These are phyloP conservation scores for Camponotus floridanus DNA, from an alignment of 1,140 invertebrate genomes.

Conservation along the genomic window DNA sequence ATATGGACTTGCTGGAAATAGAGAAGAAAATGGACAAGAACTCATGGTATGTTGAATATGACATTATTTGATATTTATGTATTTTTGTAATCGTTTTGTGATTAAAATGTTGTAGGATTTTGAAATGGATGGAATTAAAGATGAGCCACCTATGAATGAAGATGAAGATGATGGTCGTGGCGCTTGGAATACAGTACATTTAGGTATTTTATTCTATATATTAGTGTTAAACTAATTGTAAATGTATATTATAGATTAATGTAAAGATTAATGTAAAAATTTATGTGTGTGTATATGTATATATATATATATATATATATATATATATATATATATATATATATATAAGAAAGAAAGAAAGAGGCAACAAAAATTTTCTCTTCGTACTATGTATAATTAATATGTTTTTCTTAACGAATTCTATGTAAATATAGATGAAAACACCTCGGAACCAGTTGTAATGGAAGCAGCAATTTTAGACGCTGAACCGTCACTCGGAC, in stretches of 20 bases:
- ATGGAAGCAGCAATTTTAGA: slow-evolving; percentile 93
- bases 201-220: slow-evolving; percentile 83
- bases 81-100: not conserved
- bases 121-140: slow-evolving; percentile 87
- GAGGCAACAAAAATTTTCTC: not conserved
- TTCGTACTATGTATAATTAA: not conserved
- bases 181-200: slow-evolving; percentile 91
- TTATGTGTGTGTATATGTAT: too few relatives aligned
- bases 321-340: too few relatives aligned
- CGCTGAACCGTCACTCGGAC: slow-evolving; percentile 97
- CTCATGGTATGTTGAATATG: slow-evolving; percentile 88
- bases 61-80: not conserved
- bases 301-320: too few relatives aligned
- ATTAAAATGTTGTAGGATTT: slow-evolving; percentile 86
- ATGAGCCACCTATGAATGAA: slow-evolving; percentile 84
- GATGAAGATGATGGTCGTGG: slow-evolving; percentile 87
- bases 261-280: slow-evolving; percentile 1
- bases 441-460: slow-evolving; percentile 81
- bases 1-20: slow-evolving; percentile 95
- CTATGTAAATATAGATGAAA: slow-evolving; percentile 80
- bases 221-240: not conserved
- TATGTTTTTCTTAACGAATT: not conserved
- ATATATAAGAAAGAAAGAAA: not conserved
- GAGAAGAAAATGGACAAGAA: slow-evolving; percentile 94
- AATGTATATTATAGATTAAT: not conserved